Base-by-base conservation (phyloP, 2,113 vertebrate genomes). In the Colistium nudipinnis region DNA sequence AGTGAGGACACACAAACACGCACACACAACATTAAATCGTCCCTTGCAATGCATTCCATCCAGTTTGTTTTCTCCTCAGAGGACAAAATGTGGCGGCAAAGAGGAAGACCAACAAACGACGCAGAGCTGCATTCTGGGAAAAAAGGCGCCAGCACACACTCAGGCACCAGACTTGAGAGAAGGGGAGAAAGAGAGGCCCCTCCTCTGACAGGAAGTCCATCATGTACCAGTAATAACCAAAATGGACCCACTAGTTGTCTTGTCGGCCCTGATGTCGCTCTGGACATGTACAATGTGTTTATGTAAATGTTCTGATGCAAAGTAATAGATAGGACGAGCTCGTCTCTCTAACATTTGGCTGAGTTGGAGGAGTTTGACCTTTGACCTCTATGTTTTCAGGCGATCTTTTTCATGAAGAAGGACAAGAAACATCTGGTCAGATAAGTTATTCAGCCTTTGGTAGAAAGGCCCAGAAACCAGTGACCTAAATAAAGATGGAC, bases 51-150 rank as follows among this genome's bases (percentile, higher is more conserved):
- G 16, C 30, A 19, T 28, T 7, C 61, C 12, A 1, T 35, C 6
- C 9, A n/a, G 36, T n/a, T 12, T 30, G 13, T 62, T 51, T 13
- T 25, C 6, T 13, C 49, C 27, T 59, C 49, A 85, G 84, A 27
- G 55, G 3, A 0, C 31, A 62, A 3, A 22, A 61, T 1, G 4
- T 22, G 0, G 27, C 0, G 0, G 28, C 11, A 38, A 76, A 54
- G 62, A 73, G 24, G 60, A 73, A 22, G 59, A 25, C 7, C 1
- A 61, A 70, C 49, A 57, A 38, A 33, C 66, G 6, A 10, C n/a
- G 53, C 86, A 69, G 55, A 60, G 51, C 5, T 70, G 85, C 86
- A 70, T 82, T 88, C 45, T 90, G 86, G 86, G 80, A 79, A 67
- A 87, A 74, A 72, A 54, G 80, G 59, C 78, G 61, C 67, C 60